Percentiles rank a stretch among this genome's conserved stretches.
Conservation (phyloP, 30 jellyfish, hydroid and myxozoan species). For the Pseudorhiza aurosa region DNA sequence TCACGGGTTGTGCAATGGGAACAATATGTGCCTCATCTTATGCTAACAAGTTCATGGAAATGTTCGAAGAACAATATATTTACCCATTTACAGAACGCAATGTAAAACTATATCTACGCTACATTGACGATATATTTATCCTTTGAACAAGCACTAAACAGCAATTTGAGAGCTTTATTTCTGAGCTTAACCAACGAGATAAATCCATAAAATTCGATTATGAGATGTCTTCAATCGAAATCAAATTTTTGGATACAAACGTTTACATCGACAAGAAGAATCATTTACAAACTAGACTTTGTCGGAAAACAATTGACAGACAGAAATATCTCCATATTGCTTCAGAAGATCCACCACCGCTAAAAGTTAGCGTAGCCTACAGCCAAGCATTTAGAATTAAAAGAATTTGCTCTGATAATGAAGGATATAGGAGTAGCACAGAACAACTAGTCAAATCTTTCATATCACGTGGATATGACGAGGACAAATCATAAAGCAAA, state of each 20-base stretch:
- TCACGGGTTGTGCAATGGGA: slow-evolving; percentile 56
- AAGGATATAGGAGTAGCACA: neutral
- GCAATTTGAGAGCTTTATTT: neutral
- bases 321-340: slow-evolving; percentile 33
- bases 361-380: slow-evolving; percentile 31
- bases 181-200: slow-evolving; percentile 10
- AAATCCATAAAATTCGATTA: slow-evolving; percentile 20
- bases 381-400: slow-evolving; percentile 24
- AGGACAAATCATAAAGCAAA: neutral
- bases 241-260: slow-evolving; percentile 8
- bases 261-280: slow-evolving; percentile 21
- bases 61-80: slow-evolving; percentile 7
- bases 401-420: slow-evolving; percentile 29
- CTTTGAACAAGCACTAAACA: slow-evolving; percentile 19
- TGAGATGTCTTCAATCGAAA: neutral
- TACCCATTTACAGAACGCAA: neutral
- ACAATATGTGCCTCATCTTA: slow-evolving; percentile 32
- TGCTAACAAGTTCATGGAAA: slow-evolving; percentile 33
- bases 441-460: slow-evolving; percentile 5
- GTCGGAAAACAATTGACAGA: slow-evolving; percentile 43
- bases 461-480: neutral
- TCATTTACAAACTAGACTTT: slow-evolving; percentile 20
- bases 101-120: slow-evolving; percentile 17
- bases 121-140: slow-evolving; percentile 31
- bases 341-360: slow-evolving; percentile 23